Conservation (phyloP, 92 coral and sea anemone genomes). For the Paramuricea clavata region DNA sequence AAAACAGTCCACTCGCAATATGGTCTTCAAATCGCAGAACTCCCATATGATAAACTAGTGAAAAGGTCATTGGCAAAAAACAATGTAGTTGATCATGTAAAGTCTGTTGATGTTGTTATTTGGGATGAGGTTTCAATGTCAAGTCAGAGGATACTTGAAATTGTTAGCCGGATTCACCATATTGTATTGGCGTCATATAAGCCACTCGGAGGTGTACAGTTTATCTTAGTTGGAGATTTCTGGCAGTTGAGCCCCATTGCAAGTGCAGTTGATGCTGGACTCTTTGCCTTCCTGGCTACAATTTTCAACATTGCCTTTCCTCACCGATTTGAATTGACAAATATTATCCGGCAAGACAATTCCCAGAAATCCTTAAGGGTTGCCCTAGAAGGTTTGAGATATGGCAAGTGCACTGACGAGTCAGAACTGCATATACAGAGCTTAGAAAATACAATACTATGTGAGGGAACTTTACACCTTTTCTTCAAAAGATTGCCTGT, state of each 20-base stretch:
- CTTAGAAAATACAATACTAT: neutral
- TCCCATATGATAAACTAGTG: conserved; percentile 41
- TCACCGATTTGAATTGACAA: conserved; percentile 56
- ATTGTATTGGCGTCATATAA: neutral
- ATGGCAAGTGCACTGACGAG: conserved; percentile 27
- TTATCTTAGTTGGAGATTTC: conserved; percentile 68
- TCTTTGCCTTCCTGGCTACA: conserved; percentile 55
- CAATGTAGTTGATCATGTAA: conserved; percentile 9
- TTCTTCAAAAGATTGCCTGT: conserved; percentile 69
- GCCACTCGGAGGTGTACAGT: conserved; percentile 63
- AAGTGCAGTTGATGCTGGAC: conserved; percentile 57
- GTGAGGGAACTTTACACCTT: conserved; percentile 49
- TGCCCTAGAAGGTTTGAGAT: conserved; percentile 21
- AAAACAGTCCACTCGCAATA: conserved; percentile 47
- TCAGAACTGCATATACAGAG: conserved; percentile 24
- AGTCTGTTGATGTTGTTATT: conserved; percentile 37
- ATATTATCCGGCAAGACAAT: conserved; percentile 51
- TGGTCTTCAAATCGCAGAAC: conserved; percentile 62
- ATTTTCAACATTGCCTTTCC: conserved; percentile 51
- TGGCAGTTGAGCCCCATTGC: conserved; percentile 69
- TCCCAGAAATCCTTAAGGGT: neutral
- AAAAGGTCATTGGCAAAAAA: conserved; percentile 25
- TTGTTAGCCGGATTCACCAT: conserved; percentile 56
- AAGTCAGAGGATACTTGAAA: conserved; percentile 65
- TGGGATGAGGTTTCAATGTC: conserved; percentile 74